These are phyloP conservation scores for Ormyrus nitidulus DNA, from an alignment of 2,888 invertebrate species.

Conservation along the genomic window DNA sequence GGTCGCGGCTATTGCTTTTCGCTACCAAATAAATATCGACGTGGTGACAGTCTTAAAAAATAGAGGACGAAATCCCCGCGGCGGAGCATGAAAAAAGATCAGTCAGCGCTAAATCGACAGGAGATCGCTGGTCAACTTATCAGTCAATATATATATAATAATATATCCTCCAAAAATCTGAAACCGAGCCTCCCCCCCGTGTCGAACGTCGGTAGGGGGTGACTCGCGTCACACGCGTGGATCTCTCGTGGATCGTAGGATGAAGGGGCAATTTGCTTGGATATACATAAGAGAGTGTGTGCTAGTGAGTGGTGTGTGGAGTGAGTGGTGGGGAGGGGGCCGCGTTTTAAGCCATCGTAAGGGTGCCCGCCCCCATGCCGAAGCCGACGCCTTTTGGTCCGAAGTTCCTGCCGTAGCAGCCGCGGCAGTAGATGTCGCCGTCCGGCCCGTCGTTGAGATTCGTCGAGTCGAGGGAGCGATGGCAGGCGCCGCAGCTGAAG, in stretches of 20 bases:
- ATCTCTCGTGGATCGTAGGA: background rate
- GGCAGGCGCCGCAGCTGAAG: constrained; percentile 93
- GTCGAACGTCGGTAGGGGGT: too few species aligned
- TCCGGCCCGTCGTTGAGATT: constrained; percentile 94
- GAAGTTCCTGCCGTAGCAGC: constrained; percentile 91
- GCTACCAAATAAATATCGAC: too few species aligned
- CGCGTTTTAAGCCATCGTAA: constrained; percentile 87
- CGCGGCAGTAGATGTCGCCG: constrained; percentile 94
- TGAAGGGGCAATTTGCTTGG: background rate
- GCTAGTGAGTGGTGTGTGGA: background rate
- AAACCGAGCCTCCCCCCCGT: too few species aligned
- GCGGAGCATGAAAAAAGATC: too few species aligned
- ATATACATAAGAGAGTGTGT: background rate
- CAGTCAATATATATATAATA: too few species aligned
- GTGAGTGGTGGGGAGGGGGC: constrained; percentile 40
- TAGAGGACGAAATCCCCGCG: too few species aligned
- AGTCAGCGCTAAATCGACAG: too few species aligned
- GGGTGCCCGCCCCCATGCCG: constrained; percentile 92
- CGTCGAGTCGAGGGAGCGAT: constrained; percentile 92
- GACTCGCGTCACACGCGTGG: too few species aligned
- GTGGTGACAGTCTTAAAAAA: too few species aligned
- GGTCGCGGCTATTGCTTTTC: too few species aligned
- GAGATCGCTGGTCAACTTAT: too few species aligned
- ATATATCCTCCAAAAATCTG: too few species aligned
- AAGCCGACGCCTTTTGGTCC: constrained; percentile 94